Base-by-base conservation (phyloP, 2,888 invertebrate genomes). In the Ecliptopera silaceata region DNA sequence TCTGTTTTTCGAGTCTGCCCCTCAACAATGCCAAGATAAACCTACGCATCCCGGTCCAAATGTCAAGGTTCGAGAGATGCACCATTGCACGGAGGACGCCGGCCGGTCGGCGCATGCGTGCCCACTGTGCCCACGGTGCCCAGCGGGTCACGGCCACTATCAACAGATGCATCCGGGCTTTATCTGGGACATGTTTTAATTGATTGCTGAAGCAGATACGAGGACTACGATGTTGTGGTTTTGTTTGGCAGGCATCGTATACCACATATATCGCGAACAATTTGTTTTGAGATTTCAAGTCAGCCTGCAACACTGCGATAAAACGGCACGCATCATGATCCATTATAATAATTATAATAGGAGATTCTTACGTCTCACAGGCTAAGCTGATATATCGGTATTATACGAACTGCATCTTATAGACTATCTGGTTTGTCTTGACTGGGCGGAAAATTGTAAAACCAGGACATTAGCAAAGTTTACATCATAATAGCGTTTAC, bases 121-220 rank as follows among this genome's bases (percentile, higher is more conserved):
- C 59, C 56, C n/a, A n/a, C n/a, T n/a, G n/a, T n/a, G n/a, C n/a
- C n/a, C n/a, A n/a, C n/a, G n/a, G 72, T 67, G 69, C 59, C 56
- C 60, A 47, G 44, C 48, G 41, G 63, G 63, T 58, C 60, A 60
- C 48, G 61, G 59, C 53, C 66, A 65, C 49, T 64, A 64, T 69
- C 69, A 66, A 63, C 69, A 68, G 64, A 66, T 68, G 65, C 68
- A 65, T 64, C 65, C 65, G 65, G 46, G 13, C 46, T 46, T 38
- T 54, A 59, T 59, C 54, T 54, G 50, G 54, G 42, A 43, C 54
- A 45, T 29, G 39, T 17, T 53, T 22, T 49, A 56, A 58, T 54
- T 54, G 42, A 54, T 59, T 50, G 42, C 18, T 20, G 20, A 12
- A 44, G 13, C 32, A 31, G 41, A 49, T 15, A 43, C 34, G 15